phyloP scores from a whole-genome alignment of 2,113 vertebrate species.

The Ceyx cyanopectus region DNA sequence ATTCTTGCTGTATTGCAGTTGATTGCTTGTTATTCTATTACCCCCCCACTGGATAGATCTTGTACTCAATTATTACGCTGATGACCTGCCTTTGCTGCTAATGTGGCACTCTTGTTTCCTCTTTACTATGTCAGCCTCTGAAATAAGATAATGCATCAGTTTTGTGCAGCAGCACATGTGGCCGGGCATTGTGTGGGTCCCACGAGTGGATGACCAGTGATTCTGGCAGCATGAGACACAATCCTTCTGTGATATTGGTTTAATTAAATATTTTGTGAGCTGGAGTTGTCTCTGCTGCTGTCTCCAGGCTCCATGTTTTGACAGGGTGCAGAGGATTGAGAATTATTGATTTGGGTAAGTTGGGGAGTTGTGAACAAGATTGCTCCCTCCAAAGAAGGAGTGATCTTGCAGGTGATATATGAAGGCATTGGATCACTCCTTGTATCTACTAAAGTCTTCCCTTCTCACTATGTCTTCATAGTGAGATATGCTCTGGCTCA shows the following conservation, averaged over 20 bases:
- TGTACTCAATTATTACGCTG: slow-evolving; percentile 55
- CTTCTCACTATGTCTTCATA: not conserved
- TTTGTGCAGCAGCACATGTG: not conserved
- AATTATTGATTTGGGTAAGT: not conserved
- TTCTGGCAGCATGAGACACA: not conserved
- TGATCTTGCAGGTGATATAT: not conserved
- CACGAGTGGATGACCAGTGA: accelerated
- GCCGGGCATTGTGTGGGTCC: not conserved
- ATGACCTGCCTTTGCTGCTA: slow-evolving; percentile 23
- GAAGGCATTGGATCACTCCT: not conserved
- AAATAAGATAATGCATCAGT: slow-evolving; percentile 5
- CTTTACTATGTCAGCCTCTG: not conserved
- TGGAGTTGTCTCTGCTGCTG: not conserved
- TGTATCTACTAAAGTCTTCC: not conserved
- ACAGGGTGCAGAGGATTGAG: not conserved
- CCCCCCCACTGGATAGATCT: slow-evolving; percentile 29
- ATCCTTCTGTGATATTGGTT: accelerated
- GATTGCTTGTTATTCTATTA: slow-evolving; percentile 63
- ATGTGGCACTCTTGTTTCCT: slow-evolving; percentile 26
- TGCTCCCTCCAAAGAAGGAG: not conserved
- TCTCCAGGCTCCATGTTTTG: not conserved
- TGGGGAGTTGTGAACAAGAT: not conserved
- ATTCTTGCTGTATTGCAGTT: slow-evolving; percentile 33
- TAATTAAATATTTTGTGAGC: not conserved
- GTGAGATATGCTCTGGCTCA: not conserved